phyloP scores from a whole-genome alignment of 2,113 vertebrate species.

The Ailuropoda melanoleuca region DNA sequence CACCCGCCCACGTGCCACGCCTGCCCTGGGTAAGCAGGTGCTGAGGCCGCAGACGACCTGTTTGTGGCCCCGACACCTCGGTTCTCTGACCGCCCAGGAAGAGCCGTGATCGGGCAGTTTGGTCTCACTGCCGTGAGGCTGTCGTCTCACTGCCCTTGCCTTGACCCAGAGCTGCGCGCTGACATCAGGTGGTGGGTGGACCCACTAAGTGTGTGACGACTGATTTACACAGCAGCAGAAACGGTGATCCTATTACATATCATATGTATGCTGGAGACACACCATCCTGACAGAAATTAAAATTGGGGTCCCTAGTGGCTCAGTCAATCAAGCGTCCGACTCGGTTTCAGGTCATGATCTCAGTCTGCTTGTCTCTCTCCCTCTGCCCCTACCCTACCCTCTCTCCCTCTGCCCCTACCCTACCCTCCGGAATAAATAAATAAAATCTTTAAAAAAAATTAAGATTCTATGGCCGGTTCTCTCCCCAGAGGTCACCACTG shows the following conservation, averaged over 20 bases:
- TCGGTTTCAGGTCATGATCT: too few relatives aligned
- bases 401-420: too few relatives aligned
- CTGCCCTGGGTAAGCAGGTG: background rate
- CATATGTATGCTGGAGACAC: background rate
- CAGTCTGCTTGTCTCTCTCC: too few relatives aligned
- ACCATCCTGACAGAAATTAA: background rate
- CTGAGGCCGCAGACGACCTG: background rate
- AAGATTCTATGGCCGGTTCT: too few relatives aligned
- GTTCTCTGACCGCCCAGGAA: background rate
- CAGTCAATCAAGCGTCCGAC: too few relatives aligned
- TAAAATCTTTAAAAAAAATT: too few relatives aligned
- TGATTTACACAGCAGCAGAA: background rate
- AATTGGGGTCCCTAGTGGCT: too few relatives aligned
- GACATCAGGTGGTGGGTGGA: background rate
- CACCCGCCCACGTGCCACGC: background rate
- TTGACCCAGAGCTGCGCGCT: background rate
- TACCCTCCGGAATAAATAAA: too few relatives aligned
- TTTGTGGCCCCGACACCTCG: background rate
- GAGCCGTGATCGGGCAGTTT: fast-evolving
- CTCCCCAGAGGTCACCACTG: background rate
- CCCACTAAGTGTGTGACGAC: background rate
- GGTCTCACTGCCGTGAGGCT: too few relatives aligned
- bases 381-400: too few relatives aligned
- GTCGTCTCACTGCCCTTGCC: too few relatives aligned
- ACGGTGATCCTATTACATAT: background rate